phyloP scores from a whole-genome alignment of 2,888 invertebrate genomes.

The Ernsta delagoae region DNA sequence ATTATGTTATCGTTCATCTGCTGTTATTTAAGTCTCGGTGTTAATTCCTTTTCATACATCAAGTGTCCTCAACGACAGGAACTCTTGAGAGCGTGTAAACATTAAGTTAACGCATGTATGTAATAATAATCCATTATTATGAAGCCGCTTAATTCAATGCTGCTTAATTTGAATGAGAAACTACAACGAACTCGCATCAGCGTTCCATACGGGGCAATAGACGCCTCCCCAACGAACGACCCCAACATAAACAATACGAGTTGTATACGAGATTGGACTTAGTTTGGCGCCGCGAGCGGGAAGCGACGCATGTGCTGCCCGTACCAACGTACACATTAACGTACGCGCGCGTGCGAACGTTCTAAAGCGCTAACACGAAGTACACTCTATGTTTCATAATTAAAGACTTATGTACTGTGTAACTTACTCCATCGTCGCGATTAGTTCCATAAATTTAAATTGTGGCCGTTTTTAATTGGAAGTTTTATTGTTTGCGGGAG shows the following conservation, averaged over 20 bases:
- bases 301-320: constrained; percentile 46
- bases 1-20: too few species aligned
- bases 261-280: constrained; percentile 31
- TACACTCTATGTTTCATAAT: constrained; percentile 15
- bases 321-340: constrained; percentile 47
- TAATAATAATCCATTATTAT: too few species aligned
- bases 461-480: constrained; percentile 49
- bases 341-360: constrained; percentile 21
- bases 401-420: constrained; percentile 22
- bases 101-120: too few species aligned
- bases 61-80: too few species aligned
- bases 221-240: constrained; percentile 25
- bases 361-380: constrained; percentile 14
- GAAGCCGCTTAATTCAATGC: too few species aligned
- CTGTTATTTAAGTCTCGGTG: too few species aligned
- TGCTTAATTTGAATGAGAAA: constrained; percentile 18
- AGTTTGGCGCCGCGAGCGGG: constrained; percentile 53
- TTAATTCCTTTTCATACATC: too few species aligned
- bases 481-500: constrained; percentile 35
- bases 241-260: constrained; percentile 47
- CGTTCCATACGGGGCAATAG: constrained; percentile 26
- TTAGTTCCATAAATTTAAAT: constrained; percentile 41
- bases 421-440: constrained; percentile 12
- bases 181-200: constrained; percentile 28
- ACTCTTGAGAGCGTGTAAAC: too few species aligned